Conservation (phyloP, 92 coral and sea anemone species). For the Bergia puertoricense region DNA sequence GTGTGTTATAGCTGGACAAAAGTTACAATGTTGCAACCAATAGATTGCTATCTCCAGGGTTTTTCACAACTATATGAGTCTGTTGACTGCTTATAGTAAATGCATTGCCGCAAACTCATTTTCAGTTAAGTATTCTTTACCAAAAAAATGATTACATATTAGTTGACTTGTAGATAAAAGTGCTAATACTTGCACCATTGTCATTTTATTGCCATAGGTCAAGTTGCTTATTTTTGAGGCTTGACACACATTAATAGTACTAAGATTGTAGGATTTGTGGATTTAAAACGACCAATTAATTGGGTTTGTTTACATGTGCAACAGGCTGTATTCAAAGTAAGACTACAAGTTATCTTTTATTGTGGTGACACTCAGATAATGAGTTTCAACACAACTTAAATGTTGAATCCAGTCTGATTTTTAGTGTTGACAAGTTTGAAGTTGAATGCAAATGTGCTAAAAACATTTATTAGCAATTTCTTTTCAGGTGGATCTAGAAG, state of each 20-base stretch:
- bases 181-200: too few relatives aligned
- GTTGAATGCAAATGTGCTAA: too few relatives aligned
- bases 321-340: not conserved
- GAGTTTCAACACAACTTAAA: not conserved
- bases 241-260: not conserved
- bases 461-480: not conserved
- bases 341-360: not conserved
- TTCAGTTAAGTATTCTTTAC: too few relatives aligned
- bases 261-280: not conserved
- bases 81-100: slow-evolving; percentile 1
- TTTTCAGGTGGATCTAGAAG: not conserved
- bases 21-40: not conserved
- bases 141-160: too few relatives aligned
- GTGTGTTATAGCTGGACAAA: not conserved
- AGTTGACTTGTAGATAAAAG: too few relatives aligned
- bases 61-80: not conserved
- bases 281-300: not conserved
- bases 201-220: not conserved
- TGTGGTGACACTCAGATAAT: not conserved
- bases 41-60: not conserved
- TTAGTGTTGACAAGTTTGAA: too few relatives aligned
- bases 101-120: not conserved
- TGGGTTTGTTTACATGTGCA: not conserved
- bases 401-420: not conserved
- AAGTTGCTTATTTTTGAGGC: not conserved